Evolutionary conservation across 2,113 vertebrate species (phyloP), one percentile per base, ranked within the genome.

Genomic region (Lathamus discolor): DNA sequence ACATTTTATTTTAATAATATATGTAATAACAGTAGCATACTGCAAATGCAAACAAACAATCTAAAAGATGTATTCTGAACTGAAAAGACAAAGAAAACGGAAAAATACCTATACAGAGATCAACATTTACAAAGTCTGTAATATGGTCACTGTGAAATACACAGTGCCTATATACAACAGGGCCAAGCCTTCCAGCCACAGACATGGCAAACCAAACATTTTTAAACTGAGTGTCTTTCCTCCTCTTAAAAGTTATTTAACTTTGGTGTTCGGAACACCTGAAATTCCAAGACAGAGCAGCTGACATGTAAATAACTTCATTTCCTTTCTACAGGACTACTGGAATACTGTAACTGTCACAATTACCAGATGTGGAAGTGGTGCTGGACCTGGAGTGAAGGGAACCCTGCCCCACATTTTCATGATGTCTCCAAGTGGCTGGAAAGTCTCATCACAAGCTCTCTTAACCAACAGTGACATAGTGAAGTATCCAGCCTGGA

Each of bases 371-470:
- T 99, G 97, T 18, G 99, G 99, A 95, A 99, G 98, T 0, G 99
- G 98, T 82, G 99, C 98, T 43, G 98, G 98, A 37, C 99, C 99
- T 15, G 99, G 98, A 64, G 98, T 98, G 84, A 99, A 99, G 29
- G 99, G 99, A 83, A 99, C 99, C 93, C 99, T 98, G 69, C 99
- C 99, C 99, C 99, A 99, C 98, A 99, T 99, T 97, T 99, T 99
- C 97, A 99, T 99, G 77, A 99, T 98, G 48, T 99, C 99, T 75
- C 99, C 99, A 84, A 99, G 98, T 1, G 99, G 98, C 69, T 99
- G 99, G 95, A 99, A 99, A 69, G 98, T 98, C 93, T 99, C 99
- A n/a, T 99, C 99, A 92, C 99, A 99, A 16, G 99, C 99, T 98
- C 99, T 98, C 97, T 99, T 99, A 84, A 99, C 99, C 93, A 99